Conservation (phyloP, 2,888 invertebrate genomes). For the Thyatira batis region DNA sequence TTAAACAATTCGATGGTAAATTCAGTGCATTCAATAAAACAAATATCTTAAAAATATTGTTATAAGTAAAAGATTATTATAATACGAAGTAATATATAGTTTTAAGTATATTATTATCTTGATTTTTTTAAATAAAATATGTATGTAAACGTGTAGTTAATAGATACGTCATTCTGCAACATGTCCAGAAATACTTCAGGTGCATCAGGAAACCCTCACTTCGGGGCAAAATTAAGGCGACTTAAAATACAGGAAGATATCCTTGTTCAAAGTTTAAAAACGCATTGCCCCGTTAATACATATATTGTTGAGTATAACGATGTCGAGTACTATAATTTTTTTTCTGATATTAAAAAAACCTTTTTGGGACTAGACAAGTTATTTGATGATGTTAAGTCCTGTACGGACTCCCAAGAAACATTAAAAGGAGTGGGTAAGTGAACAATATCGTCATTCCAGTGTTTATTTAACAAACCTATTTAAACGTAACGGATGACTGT, state of each 20-base stretch:
- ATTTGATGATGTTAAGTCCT: constrained; percentile 57
- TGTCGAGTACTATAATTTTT: constrained; percentile 33
- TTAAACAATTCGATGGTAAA: too few species aligned
- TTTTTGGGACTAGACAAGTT: constrained; percentile 46
- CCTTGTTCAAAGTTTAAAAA: constrained; percentile 35
- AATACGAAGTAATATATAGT: too few species aligned
- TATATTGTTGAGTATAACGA: constrained; percentile 5
- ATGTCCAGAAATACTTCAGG: neutral
- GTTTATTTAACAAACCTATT: too few species aligned
- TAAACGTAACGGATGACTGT: too few species aligned
- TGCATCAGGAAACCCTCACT: neutral
- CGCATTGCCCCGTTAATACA: constrained; percentile 20
- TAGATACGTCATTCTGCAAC: constrained; percentile 7
- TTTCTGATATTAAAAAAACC: constrained; percentile 38
- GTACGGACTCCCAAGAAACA: constrained; percentile 42
- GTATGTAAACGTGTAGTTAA: too few species aligned
- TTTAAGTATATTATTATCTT: too few species aligned
- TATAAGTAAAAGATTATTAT: too few species aligned
- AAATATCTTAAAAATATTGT: too few species aligned
- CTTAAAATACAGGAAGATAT: constrained; percentile 69
- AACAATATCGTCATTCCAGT: neutral
- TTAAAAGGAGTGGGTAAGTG: constrained; percentile 49
- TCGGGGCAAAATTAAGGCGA: constrained; percentile 51
- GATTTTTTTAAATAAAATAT: too few species aligned
- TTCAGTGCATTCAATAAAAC: too few species aligned